These are phyloP conservation scores for Sphaeramia orbicularis DNA, from an alignment of 2,797 vertebrate genomes.

Conservation along the genomic window DNA sequence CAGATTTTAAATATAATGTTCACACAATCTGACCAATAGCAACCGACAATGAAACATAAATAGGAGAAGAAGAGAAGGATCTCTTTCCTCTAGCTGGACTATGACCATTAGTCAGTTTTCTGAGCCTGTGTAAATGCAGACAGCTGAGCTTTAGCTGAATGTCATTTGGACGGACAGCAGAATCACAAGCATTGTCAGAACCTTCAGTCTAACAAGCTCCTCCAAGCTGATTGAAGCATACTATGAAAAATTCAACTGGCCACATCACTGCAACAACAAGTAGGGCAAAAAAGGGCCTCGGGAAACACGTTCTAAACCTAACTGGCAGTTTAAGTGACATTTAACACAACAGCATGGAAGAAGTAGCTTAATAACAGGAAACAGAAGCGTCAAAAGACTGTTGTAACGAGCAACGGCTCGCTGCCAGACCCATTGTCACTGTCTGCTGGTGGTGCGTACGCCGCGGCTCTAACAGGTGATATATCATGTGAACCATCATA, in stretches of 20 bases:
- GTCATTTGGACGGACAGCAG: slow-evolving; percentile 58
- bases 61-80: too few relatives aligned
- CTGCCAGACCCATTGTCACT: slow-evolving; percentile 72
- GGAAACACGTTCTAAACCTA: slow-evolving; percentile 42
- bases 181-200: slow-evolving; percentile 51
- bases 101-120: slow-evolving; percentile 42
- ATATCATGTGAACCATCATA: slow-evolving; percentile 76
- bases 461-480: slow-evolving; percentile 72
- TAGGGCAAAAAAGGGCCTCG: slow-evolving; percentile 37
- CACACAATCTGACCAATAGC: slow-evolving; percentile 7
- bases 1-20: slow-evolving; percentile 5
- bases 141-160: slow-evolving; percentile 54
- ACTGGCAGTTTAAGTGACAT: slow-evolving; percentile 63
- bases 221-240: slow-evolving; percentile 56
- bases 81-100: slow-evolving; percentile 15
- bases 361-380: slow-evolving; percentile 69
- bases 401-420: slow-evolving; percentile 43
- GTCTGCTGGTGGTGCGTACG: slow-evolving; percentile 50
- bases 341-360: slow-evolving; percentile 63
- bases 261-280: slow-evolving; percentile 58
- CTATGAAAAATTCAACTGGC: slow-evolving; percentile 58
- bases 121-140: slow-evolving; percentile 41
- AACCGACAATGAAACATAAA: slow-evolving; percentile 12
- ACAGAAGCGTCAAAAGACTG: slow-evolving; percentile 50
- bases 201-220: slow-evolving; percentile 67